Percentiles rank a stretch among this genome's conserved stretches.
Conservation (phyloP, 2,888 invertebrate genomes). For the Busseola fusca region DNA sequence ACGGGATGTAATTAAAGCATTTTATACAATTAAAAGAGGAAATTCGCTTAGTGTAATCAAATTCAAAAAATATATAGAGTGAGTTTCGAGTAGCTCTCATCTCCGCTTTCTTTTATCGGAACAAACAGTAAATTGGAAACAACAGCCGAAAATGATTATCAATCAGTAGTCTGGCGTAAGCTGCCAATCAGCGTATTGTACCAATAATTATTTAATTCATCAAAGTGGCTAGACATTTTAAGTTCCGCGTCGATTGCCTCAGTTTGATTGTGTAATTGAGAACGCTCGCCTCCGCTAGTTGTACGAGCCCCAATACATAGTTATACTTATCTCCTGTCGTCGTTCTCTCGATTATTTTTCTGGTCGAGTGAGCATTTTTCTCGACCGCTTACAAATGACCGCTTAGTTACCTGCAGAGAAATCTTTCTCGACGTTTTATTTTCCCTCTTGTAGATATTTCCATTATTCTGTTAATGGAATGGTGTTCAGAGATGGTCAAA, state of each 20-base stretch:
- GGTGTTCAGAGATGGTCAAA: conserved; percentile 79
- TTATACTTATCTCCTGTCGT: conserved; percentile 56
- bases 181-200: conserved; percentile 51
- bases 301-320: conserved; percentile 51
- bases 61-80: conserved; percentile 11
- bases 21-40: conserved; percentile 3
- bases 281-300: conserved; percentile 20
- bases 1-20: conserved; percentile 13
- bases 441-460: conserved; percentile 80
- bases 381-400: conserved; percentile 86
- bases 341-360: conserved; percentile 81
- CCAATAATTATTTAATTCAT: conserved; percentile 59
- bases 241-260: conserved; percentile 34
- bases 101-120: conserved; percentile 40
- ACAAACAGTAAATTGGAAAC: conserved; percentile 48
- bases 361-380: conserved; percentile 84
- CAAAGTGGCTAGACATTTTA: conserved; percentile 50
- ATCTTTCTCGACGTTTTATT: conserved; percentile 83
- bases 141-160: conserved; percentile 49
- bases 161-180: conserved; percentile 45
- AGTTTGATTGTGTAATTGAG: conserved; percentile 48
- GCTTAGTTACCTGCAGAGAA: conserved; percentile 81
- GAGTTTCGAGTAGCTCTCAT: conserved; percentile 21
- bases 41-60: neutral
- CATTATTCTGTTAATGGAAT: conserved; percentile 86